Conservation (phyloP, 2,888 invertebrate species). For the Spodoptera picta region DNA sequence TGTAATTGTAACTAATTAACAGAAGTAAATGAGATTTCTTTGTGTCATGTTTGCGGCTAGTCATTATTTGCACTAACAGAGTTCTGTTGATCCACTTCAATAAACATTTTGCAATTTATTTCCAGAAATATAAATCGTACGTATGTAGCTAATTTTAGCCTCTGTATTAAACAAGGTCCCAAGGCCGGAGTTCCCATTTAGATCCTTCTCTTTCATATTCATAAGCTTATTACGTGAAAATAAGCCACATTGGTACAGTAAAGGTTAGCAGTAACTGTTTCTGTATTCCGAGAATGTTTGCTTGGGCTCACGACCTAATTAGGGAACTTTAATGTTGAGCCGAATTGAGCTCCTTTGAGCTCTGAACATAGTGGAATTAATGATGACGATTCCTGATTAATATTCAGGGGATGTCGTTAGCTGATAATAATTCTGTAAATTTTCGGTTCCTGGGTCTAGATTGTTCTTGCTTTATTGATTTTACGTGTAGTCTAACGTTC, state of each 20-base stretch:
- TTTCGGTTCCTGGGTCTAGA: not conserved
- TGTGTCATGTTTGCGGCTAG: too few relatives aligned
- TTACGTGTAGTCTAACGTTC: too few relatives aligned
- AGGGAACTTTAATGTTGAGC: constrained; percentile 18
- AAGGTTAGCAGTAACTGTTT: constrained; percentile 38
- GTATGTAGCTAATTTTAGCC: constrained; percentile 13
- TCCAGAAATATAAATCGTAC: not conserved
- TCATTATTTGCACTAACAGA: too few relatives aligned
- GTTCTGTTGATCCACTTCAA: too few relatives aligned
- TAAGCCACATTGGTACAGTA: constrained; percentile 21
- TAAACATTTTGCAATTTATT: not conserved
- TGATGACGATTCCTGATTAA: not conserved
- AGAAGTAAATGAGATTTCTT: too few relatives aligned
- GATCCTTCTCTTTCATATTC: constrained; percentile 34
- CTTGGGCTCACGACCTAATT: constrained; percentile 25
- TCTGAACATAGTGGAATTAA: not conserved
- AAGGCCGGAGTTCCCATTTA: constrained; percentile 11
- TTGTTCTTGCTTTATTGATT: too few relatives aligned
- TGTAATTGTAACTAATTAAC: too few relatives aligned
- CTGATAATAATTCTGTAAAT: constrained; percentile 5
- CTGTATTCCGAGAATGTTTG: constrained; percentile 37
- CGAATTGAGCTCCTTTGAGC: constrained; percentile 14
- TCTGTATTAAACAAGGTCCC: constrained; percentile 5
- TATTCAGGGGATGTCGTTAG: not conserved
- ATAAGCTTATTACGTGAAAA: constrained; percentile 35